Evolutionary conservation across 2,888 invertebrate genomes (phyloP).

Genomic region (Argyresthia albistria): DNA sequence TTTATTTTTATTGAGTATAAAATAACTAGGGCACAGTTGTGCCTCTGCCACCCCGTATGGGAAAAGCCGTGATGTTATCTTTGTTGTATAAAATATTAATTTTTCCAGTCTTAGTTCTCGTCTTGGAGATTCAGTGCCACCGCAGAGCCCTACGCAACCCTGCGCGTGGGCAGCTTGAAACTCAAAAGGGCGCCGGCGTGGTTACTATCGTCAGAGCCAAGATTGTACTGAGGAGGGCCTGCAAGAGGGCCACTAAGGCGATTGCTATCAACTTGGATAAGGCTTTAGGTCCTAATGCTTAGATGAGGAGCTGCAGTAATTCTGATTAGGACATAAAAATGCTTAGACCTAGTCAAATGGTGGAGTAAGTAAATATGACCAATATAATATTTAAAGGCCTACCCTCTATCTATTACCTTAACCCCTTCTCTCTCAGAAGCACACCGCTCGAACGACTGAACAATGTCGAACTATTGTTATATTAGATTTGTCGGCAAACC

Average conservation of each 20-base stretch:
- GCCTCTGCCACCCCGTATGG: no score
- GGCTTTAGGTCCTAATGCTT: not conserved
- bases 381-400: no score
- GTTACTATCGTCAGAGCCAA: conserved; percentile 11
- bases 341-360: not conserved
- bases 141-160: conserved; percentile 23
- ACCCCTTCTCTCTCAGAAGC: no score
- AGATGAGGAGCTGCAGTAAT: no score
- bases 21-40: no score
- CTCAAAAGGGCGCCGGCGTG: not conserved
- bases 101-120: conserved; percentile 32
- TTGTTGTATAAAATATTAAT: not conserved
- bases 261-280: conserved; percentile 1
- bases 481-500: no score
- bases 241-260: not conserved
- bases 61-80: no score
- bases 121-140: conserved; percentile 39
- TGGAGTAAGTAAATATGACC: not conserved
- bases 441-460: no score
- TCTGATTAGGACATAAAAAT: not conserved
- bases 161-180: conserved; percentile 2
- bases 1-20: not conserved
- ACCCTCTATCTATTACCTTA: no score
- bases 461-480: no score
- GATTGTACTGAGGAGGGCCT: conserved; percentile 16